These are phyloP conservation scores for Xenopus tropicalis DNA, from an alignment of 2,113 vertebrate genomes.

Conservation along the genomic window UCB_Xtro_10.0 CM004446.2:119812501-119813000, in stretches of 20 bases:
- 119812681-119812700: too few relatives aligned
- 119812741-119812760: background rate
- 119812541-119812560: too few relatives aligned
- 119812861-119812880: slow-evolving; percentile 32
- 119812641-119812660: too few relatives aligned
- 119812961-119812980: slow-evolving; percentile 18
- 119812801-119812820: slow-evolving; percentile 9
- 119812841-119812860: slow-evolving; percentile 45
- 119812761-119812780: background rate
- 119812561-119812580: too few relatives aligned
- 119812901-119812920: slow-evolving; percentile 14
- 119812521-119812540: too few relatives aligned
- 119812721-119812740: too few relatives aligned
- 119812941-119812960: slow-evolving; percentile 31
- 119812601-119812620: too few relatives aligned
- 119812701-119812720: too few relatives aligned
- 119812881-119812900: slow-evolving; percentile 25
- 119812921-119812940: slow-evolving; percentile 31
- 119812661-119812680: too few relatives aligned
- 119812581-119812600: too few relatives aligned
- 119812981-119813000: slow-evolving; percentile 16
- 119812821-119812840: slow-evolving; percentile 28
- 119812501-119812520: too few relatives aligned
- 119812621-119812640: too few relatives aligned
- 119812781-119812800: background rate